Base-by-base conservation (phyloP, 2,888 invertebrate genomes). In the Tortricodes alternella region DNA sequence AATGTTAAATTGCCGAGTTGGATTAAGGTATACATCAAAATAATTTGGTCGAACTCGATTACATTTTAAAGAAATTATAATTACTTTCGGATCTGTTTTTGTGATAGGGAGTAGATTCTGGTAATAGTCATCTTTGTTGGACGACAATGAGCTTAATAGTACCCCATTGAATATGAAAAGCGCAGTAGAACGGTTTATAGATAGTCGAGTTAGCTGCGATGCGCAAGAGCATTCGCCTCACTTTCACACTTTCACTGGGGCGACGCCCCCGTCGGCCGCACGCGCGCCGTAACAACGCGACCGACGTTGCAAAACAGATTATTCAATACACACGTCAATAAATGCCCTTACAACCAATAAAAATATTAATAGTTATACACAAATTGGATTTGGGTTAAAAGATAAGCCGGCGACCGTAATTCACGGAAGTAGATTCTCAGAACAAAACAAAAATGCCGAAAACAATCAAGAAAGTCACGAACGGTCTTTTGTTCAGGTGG, bases 191-290 rank as follows among this genome's bases (percentile, higher is more conserved):
- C 39, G 59, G 55, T 43, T 60, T 53, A 56, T 61, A 59, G 58
- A 63, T 63, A 60, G 51, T 61, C 49, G 56, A 61, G 57, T 63
- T 66, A 65, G 62, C 51, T 44, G 63, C 62, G 64, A 68, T 68
- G 70, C 67, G 70, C 71, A 63, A 71, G 85, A 79, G 80, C 86
- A 83, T 85, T 88, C 83, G 86, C 80, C 79, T 89, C 89, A 89
- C 89, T 90, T 90, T 90, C 89, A 86, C 89, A 89, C 89, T 89
- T 90, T 90, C 89, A 88, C 90, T 89, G 74, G 86, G 85, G 76
- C 88, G 85, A 82, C 89, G 89, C 78, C 85, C 83, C 78, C 82
- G 75, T 71, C 64, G 62, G 70, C 64, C 67, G 71, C 71, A 71
- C 71, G 70, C 70, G 70, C 66, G 67, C 71, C 66, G 68, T 62